Percentiles rank a stretch among this genome's conserved stretches.
These are phyloP conservation scores for Maylandia zebra DNA, from an alignment of 2,113 vertebrate species.

Conservation along the genomic window DNA sequence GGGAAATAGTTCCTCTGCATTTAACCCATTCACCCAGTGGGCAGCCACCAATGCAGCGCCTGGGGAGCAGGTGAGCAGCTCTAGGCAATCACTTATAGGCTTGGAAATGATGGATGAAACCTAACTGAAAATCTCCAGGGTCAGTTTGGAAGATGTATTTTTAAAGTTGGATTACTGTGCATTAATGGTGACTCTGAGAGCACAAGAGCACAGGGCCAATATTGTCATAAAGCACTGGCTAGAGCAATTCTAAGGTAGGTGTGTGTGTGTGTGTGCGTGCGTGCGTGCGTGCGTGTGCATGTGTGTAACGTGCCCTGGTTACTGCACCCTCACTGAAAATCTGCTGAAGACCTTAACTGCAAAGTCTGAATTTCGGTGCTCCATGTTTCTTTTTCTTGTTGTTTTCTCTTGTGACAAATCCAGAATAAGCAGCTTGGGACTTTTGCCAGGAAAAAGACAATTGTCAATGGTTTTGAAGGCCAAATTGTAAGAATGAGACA, in stretches of 20 bases:
- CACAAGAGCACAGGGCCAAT: background rate
- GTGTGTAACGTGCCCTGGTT: background rate
- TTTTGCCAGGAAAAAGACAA: background rate
- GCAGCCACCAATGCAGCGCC: too few species aligned
- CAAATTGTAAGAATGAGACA: background rate
- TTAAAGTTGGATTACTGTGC: background rate
- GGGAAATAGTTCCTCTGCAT: too few species aligned
- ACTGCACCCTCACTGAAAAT: background rate
- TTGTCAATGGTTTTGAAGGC: background rate
- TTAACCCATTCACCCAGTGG: too few species aligned
- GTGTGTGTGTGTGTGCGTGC: background rate
- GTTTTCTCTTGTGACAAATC: background rate
- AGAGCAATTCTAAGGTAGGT: background rate
- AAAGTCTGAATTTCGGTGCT: background rate
- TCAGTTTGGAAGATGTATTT: background rate
- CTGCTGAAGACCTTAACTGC: background rate
- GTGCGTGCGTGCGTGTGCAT: fast-evolving
- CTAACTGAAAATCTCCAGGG: background rate
- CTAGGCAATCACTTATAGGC: background rate
- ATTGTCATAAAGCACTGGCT: background rate
- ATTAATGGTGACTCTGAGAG: background rate
- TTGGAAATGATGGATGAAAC: background rate
- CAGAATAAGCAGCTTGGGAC: background rate
- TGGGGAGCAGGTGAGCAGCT: too few species aligned
- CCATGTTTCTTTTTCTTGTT: background rate